These are phyloP conservation scores for Drosophila parthenogenetica DNA, from an alignment of 2,888 invertebrate species.

Conservation along the genomic window DNA sequence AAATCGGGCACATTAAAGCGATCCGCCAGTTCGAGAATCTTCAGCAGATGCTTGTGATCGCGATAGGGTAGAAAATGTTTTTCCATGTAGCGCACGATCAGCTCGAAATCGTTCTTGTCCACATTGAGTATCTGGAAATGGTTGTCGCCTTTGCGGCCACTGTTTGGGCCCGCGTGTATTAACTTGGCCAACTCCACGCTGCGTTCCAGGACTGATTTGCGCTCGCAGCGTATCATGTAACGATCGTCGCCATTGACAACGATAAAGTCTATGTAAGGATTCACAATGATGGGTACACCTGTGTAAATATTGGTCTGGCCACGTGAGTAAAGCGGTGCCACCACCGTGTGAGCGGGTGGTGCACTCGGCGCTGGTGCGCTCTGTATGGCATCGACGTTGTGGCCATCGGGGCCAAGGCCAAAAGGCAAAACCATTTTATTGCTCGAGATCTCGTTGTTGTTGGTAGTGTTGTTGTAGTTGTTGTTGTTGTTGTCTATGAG, in stretches of 20 bases:
- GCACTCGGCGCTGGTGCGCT: conserved; percentile 81
- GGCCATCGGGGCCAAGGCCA: conserved; percentile 83
- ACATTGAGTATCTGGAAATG: conserved; percentile 84
- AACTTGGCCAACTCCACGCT: conserved; percentile 84
- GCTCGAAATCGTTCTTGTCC: conserved; percentile 84
- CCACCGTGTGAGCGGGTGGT: conserved; percentile 79
- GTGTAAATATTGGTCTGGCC: conserved; percentile 80
- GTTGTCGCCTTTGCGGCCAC: conserved; percentile 84
- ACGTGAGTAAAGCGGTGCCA: conserved; percentile 58
- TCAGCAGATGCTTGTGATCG: conserved; percentile 84
- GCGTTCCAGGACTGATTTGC: conserved; percentile 83
- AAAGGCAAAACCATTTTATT: conserved; percentile 84
- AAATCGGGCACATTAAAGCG: conserved; percentile 85
- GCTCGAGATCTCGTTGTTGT: conserved; percentile 15
- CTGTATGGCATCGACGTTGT: conserved; percentile 77
- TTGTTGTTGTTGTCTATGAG: conserved; percentile 12
- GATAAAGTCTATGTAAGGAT: conserved; percentile 84
- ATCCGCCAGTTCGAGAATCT: conserved; percentile 84
- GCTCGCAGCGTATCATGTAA: conserved; percentile 84
- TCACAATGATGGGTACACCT: conserved; percentile 81
- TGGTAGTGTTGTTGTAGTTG: conserved; percentile 4
- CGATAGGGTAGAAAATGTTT: conserved; percentile 84
- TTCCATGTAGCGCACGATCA: conserved; percentile 84
- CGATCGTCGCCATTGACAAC: conserved; percentile 85
- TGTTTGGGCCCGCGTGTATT: conserved; percentile 84